These are phyloP conservation scores for Drosophila burlai DNA, from an alignment of 1,140 invertebrate species.

Conservation along the genomic window DNA sequence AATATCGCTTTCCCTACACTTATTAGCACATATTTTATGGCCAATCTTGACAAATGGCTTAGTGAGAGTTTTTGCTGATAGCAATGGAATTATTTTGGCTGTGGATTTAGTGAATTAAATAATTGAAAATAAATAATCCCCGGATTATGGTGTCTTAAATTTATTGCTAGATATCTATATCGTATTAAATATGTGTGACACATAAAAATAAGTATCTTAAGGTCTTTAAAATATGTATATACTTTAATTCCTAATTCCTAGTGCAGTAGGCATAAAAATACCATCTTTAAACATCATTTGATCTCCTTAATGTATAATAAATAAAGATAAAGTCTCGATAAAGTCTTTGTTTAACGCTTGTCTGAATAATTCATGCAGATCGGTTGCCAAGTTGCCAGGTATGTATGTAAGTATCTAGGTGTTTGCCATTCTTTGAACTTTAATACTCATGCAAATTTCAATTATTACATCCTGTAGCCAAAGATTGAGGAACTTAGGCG, in stretches of 20 bases:
- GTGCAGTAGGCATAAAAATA: background rate
- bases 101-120: background rate
- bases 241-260: background rate
- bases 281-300: background rate
- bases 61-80: background rate
- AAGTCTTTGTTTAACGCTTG: background rate
- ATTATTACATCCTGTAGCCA: constrained; percentile 34
- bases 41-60: constrained; percentile 21
- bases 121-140: background rate
- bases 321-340: background rate
- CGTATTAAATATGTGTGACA: too few relatives aligned
- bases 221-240: background rate
- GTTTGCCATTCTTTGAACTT: constrained; percentile 26
- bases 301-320: background rate
- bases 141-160: background rate
- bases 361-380: constrained; percentile 7
- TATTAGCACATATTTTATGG: constrained; percentile 11
- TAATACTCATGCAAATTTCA: constrained; percentile 47
- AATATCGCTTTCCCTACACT: background rate
- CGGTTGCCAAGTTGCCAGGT: constrained; percentile 27
- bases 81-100: background rate
- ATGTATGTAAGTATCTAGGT: background rate
- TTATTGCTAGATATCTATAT: background rate
- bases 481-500: constrained; percentile 26
- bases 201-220: background rate